phyloP scores from a whole-genome alignment of 1,140 invertebrate species.

The Dendroctonus ponderosae region DNA sequence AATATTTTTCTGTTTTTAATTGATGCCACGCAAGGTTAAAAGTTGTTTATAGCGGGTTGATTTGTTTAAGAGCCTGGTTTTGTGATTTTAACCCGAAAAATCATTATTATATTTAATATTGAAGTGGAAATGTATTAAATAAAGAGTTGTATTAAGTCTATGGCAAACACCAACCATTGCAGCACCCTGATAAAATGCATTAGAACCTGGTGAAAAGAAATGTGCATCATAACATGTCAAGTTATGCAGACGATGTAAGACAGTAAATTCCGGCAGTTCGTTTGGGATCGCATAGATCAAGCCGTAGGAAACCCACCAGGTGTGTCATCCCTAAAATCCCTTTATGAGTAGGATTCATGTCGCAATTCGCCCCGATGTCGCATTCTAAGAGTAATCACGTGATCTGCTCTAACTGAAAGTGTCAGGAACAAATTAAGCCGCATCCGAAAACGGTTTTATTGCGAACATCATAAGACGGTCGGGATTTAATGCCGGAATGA shows the following conservation, averaged over 20 bases:
- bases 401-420: constrained; percentile 17
- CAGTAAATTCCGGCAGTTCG: constrained; percentile 1
- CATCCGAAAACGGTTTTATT: constrained; percentile 12
- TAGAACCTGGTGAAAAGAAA: too few species aligned
- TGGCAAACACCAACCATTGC: too few species aligned
- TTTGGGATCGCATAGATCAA: constrained; percentile 2
- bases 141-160: too few species aligned
- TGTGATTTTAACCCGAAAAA: too few species aligned
- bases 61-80: too few species aligned
- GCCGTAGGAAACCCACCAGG: constrained; percentile 12
- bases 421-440: constrained; percentile 19
- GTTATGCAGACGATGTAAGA: not conserved
- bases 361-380: constrained; percentile 10
- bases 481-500: constrained; percentile 14
- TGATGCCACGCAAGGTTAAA: too few species aligned
- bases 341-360: constrained; percentile 12
- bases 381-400: constrained; percentile 19
- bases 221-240: too few species aligned
- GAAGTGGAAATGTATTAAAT: too few species aligned
- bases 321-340: constrained; percentile 6
- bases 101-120: too few species aligned
- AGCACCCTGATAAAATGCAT: too few species aligned
- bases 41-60: too few species aligned
- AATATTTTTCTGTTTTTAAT: too few species aligned
- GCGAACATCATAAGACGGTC: constrained; percentile 4